Base-by-base conservation (phyloP, 2,888 invertebrate species). In the Notodonta dromedarius region DNA sequence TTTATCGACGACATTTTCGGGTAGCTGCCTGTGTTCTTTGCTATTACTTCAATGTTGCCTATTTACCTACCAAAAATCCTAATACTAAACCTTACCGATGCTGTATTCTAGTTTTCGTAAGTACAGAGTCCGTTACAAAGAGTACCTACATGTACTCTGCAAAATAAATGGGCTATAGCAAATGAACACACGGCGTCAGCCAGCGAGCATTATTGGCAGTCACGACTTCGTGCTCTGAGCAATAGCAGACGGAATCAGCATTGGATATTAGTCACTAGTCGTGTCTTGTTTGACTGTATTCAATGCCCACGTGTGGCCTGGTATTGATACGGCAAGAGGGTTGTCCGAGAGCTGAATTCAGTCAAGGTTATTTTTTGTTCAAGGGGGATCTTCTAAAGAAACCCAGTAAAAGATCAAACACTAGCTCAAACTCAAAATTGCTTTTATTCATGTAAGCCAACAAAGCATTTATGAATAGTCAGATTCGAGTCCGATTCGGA, bases 161-260 rank as follows among this genome's bases (percentile, higher is more conserved):
- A 39, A n/a, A 50, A 39, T 35, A 50, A 57, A 48, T 50, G 50
- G 44, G 14, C 53, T 55, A 24, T 44, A 14, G 24, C 44, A 7
- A 24, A 44, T 24, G 56, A 42, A 16, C 56, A 54, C 12, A 59
- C 57, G 56, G 40, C 12, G 40, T 46, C 42, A 42, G 56, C 44
- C 56, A 3, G 64, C 63, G 65, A 62, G 60, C 61, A 66, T 56
- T 66, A 70, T 67, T 65, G 35, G 50, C n/a, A 56, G 70, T 66
- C 70, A 70, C 70, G 70, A 67, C 51, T 61, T 66, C 70, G 61
- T 70, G 70, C 61, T 58, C 50, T 39, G 32, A 57, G 58, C 57
- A 62, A 65, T 60, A 62, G 61, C 39, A 65, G 61, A 59, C 59
- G 55, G 61, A 54, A 60, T 62, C 56, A 64, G 56, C 57, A 63